A percentile compares a stretch with the other conserved stretches of the same genome.
Conservation (phyloP, 2,888 invertebrate genomes). For the Drosophila subsilvestris region DNA sequence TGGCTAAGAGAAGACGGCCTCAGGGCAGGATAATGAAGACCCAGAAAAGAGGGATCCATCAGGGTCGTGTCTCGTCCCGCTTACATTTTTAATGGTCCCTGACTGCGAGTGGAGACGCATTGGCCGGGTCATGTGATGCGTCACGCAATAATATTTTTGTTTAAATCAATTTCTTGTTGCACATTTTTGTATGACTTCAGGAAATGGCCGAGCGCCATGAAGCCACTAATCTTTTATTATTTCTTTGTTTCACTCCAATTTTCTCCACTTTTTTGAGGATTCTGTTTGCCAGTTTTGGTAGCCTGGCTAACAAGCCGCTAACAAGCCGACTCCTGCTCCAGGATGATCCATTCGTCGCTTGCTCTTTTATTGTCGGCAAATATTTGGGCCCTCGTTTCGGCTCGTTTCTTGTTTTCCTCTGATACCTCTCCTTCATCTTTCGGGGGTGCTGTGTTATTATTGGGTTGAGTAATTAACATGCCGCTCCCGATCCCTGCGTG, state of each 20-base stretch:
- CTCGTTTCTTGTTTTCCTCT: slow-evolving; percentile 46
- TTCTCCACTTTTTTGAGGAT: slow-evolving; percentile 2
- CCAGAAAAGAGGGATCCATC: slow-evolving; percentile 34
- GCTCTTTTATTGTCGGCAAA: slow-evolving; percentile 71
- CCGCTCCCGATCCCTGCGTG: slow-evolving; percentile 44
- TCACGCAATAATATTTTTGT: slow-evolving; percentile 63
- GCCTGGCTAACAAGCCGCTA: slow-evolving; percentile 77
- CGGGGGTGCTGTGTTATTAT: slow-evolving; percentile 62
- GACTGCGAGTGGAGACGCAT: slow-evolving; percentile 37
- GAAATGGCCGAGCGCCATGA: slow-evolving; percentile 77
- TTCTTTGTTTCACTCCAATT: slow-evolving; percentile 37
- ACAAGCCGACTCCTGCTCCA: slow-evolving; percentile 59
- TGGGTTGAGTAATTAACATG: slow-evolving; percentile 80
- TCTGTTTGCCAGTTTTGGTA: slow-evolving; percentile 38
- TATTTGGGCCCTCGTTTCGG: slow-evolving; percentile 64
- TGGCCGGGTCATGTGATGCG: slow-evolving; percentile 64
- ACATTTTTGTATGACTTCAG: slow-evolving; percentile 68
- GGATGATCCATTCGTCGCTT: slow-evolving; percentile 52
- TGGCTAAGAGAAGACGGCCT: slow-evolving; percentile 33
- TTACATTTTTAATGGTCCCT: slow-evolving; percentile 48
- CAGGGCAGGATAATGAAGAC: slow-evolving; percentile 51
- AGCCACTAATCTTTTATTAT: slow-evolving; percentile 66
- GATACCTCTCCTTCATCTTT: neutral
- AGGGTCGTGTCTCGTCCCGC: neutral
- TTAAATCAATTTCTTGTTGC: slow-evolving; percentile 46